phyloP scores from a whole-genome alignment of 2,797 vertebrate species.

The Hypotaenidia okinawae region DNA sequence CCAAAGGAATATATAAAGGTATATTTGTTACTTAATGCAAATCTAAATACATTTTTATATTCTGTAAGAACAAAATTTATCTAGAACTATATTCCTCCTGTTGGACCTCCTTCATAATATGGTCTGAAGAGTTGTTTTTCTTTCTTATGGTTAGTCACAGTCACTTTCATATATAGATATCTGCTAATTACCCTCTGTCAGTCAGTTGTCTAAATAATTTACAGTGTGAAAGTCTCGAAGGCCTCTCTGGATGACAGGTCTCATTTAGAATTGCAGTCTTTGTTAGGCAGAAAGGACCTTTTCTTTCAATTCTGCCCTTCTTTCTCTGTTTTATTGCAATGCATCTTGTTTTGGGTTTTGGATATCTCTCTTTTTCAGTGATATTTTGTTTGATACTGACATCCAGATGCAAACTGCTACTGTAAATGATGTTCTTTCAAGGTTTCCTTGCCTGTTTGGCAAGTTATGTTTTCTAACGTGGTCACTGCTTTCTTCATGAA shows the following conservation, averaged over 20 bases:
- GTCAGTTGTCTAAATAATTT: constrained; percentile 2
- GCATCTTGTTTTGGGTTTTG: not conserved
- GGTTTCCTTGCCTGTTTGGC: not conserved
- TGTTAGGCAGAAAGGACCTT: not conserved
- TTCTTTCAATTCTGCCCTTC: not conserved
- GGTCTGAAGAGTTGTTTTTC: not conserved
- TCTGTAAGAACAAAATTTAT: not conserved
- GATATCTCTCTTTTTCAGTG: not conserved
- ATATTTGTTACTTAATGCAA: not conserved
- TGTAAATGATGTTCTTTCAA: not conserved
- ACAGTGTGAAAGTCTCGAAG: not conserved
- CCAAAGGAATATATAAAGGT: not conserved
- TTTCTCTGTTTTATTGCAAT: not conserved
- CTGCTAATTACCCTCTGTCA: not conserved
- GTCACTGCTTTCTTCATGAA: not conserved
- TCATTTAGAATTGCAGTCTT: not conserved
- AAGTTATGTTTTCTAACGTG: not conserved
- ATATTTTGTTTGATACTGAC: not conserved
- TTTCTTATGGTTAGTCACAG: not conserved
- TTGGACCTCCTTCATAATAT: not conserved
- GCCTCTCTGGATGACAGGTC: not conserved
- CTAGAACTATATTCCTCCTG: not conserved
- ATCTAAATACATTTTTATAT: not conserved
- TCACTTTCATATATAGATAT: not conserved
- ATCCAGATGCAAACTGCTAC: not conserved